Conservation (phyloP, 2,113 vertebrate species). For the Zeus faber region DNA sequence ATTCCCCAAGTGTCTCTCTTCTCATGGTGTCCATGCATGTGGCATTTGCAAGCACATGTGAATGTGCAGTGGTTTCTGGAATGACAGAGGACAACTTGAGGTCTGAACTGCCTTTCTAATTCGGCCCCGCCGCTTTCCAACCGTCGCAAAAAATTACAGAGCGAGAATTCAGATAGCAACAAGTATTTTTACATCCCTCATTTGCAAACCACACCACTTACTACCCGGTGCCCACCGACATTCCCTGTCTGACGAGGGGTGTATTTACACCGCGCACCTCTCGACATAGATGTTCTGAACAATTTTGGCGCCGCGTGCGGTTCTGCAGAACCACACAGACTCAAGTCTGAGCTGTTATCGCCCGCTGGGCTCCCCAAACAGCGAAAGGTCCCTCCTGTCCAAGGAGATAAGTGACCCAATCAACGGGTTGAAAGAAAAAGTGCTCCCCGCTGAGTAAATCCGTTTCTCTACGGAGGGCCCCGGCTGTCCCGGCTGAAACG, state of each 20-base stretch:
- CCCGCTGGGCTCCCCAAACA: constrained; percentile 18
- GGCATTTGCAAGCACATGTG: constrained; percentile 17
- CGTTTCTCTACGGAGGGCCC: constrained; percentile 8
- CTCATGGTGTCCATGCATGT: constrained; percentile 12
- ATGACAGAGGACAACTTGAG: constrained; percentile 53
- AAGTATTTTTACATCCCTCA: constrained; percentile 45
- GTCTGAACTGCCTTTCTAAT: constrained; percentile 43
- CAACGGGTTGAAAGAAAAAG: constrained; percentile 14
- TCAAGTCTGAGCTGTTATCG: constrained; percentile 4
- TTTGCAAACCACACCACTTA: constrained; percentile 37
- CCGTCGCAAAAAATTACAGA: constrained; percentile 60
- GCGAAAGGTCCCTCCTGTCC: constrained; percentile 17
- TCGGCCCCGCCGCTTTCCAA: constrained; percentile 46
- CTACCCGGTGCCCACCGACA: constrained; percentile 41
- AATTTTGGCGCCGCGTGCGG: constrained; percentile 6
- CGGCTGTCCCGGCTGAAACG: constrained; percentile 25
- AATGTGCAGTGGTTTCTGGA: constrained; percentile 43
- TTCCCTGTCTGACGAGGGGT: constrained; percentile 25
- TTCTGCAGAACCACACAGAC: constrained; percentile 1
- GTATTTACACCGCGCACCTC: constrained; percentile 26
- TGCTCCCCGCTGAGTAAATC: constrained; percentile 14
- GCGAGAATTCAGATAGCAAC: constrained; percentile 55
- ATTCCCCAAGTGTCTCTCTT: too few relatives aligned
- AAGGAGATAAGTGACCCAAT: constrained; percentile 33
- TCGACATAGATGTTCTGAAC: constrained; percentile 18